Conservation (phyloP, 2,113 vertebrate species). For the Phalacrocorax carbo region DNA sequence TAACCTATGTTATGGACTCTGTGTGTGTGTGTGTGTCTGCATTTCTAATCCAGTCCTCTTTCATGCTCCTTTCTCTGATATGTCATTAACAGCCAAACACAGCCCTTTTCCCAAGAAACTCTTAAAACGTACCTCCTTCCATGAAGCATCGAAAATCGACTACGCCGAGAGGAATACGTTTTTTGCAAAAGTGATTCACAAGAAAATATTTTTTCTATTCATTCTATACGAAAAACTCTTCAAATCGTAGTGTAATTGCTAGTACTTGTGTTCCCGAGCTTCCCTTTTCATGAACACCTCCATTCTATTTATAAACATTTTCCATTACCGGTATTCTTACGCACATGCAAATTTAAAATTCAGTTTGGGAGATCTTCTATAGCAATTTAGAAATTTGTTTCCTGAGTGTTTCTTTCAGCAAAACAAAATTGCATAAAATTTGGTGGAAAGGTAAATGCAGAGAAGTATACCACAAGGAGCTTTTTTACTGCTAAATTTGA, state of each 20-base stretch:
- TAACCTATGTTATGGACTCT: background rate
- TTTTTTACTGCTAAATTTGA: background rate
- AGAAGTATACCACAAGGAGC: accelerated
- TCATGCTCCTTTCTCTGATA: background rate
- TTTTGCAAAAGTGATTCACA: background rate
- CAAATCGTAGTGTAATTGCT: background rate
- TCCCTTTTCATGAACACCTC: background rate
- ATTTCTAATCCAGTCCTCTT: background rate
- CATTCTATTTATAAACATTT: background rate
- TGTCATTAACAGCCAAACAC: background rate
- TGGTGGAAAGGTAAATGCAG: background rate
- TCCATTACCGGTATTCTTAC: background rate
- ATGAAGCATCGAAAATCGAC: background rate
- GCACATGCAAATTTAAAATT: background rate
- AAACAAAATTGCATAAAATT: background rate
- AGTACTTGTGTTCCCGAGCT: background rate
- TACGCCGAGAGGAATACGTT: background rate
- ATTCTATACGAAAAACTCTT: background rate
- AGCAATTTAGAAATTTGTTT: background rate
- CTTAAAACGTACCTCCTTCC: background rate
- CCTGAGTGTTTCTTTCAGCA: background rate
- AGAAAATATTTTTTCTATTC: background rate
- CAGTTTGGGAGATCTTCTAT: background rate
- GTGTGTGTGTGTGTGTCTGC: background rate
- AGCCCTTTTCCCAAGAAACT: background rate